These are phyloP conservation scores for Leptodactylus fuscus DNA, from an alignment of 2,113 vertebrate species.

Conservation along the genomic window DNA sequence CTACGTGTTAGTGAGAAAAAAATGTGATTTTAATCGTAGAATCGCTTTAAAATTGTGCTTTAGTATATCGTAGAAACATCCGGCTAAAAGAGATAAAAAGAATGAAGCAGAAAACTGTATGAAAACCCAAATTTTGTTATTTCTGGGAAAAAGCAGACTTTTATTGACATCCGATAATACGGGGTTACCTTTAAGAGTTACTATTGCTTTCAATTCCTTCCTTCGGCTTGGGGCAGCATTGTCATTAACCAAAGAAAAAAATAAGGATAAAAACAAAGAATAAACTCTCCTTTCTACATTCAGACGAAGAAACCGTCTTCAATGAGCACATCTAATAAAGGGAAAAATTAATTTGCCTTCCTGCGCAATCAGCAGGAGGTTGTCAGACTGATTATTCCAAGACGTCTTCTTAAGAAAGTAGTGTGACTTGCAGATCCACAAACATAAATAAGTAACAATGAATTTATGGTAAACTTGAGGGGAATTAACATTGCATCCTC, in stretches of 20 bases:
- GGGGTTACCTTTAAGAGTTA: too few relatives aligned
- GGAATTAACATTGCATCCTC: background rate
- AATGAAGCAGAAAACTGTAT: too few relatives aligned
- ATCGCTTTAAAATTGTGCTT: too few relatives aligned
- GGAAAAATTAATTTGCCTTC: slow-evolving; percentile 48
- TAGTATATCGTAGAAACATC: too few relatives aligned
- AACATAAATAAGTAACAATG: slow-evolving; percentile 37
- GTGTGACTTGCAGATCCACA: slow-evolving; percentile 25
- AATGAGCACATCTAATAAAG: slow-evolving; percentile 56
- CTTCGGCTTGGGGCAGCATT: too few relatives aligned
- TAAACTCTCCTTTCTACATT: background rate
- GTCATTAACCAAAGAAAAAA: background rate
- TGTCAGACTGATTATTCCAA: slow-evolving; percentile 55
- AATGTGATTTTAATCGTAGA: too few relatives aligned
- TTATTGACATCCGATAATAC: too few relatives aligned
- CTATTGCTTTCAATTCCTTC: too few relatives aligned
- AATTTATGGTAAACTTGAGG: slow-evolving; percentile 17
- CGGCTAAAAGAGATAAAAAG: too few relatives aligned
- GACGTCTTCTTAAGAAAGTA: slow-evolving; percentile 32
- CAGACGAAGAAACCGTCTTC: background rate
- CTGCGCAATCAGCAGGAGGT: slow-evolving; percentile 50
- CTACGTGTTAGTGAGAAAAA: too few relatives aligned
- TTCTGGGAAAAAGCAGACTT: too few relatives aligned
- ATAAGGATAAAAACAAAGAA: background rate
- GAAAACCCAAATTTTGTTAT: too few relatives aligned